Percentiles rank a stretch among this genome's conserved stretches.
phyloP scores from a whole-genome alignment of 2,888 invertebrate species.

The Hydropsyche betteni region DNA sequence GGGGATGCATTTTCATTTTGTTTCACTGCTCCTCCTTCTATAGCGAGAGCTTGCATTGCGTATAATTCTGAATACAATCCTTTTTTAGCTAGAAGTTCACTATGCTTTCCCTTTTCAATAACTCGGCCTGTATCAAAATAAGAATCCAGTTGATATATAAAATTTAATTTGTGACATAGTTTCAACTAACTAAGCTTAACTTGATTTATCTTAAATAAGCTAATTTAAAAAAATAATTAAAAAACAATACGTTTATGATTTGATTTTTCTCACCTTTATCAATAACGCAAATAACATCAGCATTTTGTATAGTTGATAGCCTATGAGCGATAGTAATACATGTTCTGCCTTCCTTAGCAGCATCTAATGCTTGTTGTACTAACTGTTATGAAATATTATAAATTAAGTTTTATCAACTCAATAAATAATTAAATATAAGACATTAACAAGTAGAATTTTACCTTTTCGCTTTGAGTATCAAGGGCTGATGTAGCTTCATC shows the following conservation, averaged over 20 bases:
- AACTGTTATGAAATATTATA: slow-evolving; percentile 59
- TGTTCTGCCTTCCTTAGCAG: slow-evolving; percentile 78
- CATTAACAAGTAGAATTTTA: slow-evolving; percentile 52
- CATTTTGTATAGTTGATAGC: slow-evolving; percentile 82
- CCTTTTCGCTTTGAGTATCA: slow-evolving; percentile 76
- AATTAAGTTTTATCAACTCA: neutral
- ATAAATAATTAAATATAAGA: neutral
- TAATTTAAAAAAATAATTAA: neutral
- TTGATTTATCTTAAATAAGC: neutral
- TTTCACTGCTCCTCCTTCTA: slow-evolving; percentile 36
- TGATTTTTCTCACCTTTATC: slow-evolving; percentile 68
- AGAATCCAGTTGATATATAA: neutral
- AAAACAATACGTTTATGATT: neutral
- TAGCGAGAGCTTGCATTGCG: slow-evolving; percentile 60
- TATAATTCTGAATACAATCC: slow-evolving; percentile 69
- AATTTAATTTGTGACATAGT: neutral
- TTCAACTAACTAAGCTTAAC: too few relatives aligned
- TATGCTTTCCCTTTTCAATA: slow-evolving; percentile 75
- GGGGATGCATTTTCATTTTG: neutral
- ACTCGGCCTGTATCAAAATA: slow-evolving; percentile 57
- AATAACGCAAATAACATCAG: slow-evolving; percentile 83
- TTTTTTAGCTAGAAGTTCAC: slow-evolving; percentile 68
- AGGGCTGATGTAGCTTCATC: slow-evolving; percentile 79
- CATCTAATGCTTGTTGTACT: slow-evolving; percentile 84
- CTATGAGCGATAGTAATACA: slow-evolving; percentile 88